These are phyloP conservation scores for Anomalospiza imberbis DNA, from an alignment of 2,797 vertebrate genomes.

Conservation along the genomic window DNA sequence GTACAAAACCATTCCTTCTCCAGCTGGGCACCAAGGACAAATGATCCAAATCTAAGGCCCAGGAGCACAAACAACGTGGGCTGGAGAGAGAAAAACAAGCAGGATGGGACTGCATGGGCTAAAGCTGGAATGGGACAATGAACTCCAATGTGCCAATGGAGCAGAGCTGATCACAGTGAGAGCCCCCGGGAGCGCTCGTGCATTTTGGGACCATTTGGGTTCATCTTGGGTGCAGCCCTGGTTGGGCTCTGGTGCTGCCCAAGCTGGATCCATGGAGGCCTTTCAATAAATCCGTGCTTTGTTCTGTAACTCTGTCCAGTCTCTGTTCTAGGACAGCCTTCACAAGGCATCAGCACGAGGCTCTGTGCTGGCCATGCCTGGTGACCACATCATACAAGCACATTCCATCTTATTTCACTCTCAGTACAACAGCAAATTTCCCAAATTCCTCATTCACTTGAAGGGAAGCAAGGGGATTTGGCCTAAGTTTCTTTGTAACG, in stretches of 20 bases:
- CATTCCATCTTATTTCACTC: neutral
- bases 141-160: neutral
- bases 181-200: rapidly evolving
- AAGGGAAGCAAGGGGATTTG: neutral
- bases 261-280: neutral
- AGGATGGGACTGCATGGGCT: neutral
- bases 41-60: neutral
- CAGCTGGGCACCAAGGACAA: neutral
- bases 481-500: neutral
- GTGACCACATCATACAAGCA: neutral
- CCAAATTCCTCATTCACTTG: neutral
- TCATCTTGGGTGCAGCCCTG: neutral
- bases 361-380: neutral
- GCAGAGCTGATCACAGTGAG: rapidly evolving
- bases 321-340: neutral
- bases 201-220: neutral
- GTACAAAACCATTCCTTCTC: neutral
- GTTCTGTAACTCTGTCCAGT: neutral
- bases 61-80: neutral
- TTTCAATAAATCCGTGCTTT: neutral
- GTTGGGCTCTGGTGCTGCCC: neutral
- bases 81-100: too few species aligned
- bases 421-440: neutral
- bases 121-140: neutral
- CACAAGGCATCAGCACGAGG: neutral